Evolutionary conservation across 35 echinoderm and acorn worm genomes (phyloP), one percentile per base, ranked within the genome.

Genomic region (Diadema setosum): DNA sequence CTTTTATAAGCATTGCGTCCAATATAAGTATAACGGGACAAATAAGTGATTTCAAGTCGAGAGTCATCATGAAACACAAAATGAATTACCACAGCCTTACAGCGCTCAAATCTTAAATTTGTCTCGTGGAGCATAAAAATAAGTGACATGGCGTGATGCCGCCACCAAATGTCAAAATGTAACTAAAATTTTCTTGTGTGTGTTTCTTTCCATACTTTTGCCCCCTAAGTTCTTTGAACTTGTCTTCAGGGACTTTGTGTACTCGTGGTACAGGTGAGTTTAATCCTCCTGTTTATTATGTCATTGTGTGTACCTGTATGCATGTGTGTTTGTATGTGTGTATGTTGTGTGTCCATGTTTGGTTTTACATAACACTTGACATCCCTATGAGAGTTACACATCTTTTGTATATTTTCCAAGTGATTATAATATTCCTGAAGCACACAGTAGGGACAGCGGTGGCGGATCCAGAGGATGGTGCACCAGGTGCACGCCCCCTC

Each of bases 231-330:
- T 98, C 2, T 91, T 98, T 42, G 95, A 98, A 42, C 73, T 94
- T 25, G 89, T 98, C 12, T 83, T 98, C 46, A 91, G 78, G 83
- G 91, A 98, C 25, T 98, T 89, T 94, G 92, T 98, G 15, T 98
- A 98, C 82, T 70, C 85, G 3, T 98, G 95, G 95, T 98, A 98
- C 82, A 94, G 85, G 95, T 98, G 87, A 98, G 92, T 91, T 11
- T 34, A 32, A 20, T 56, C 3, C 36, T 15, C 69, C 36, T 24
- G 5, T 70, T 6, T 6, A 70, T n/a, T 84, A 7, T 84, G 5
- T 75, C 6, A 34, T 42, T 35, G 76, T 17, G 30, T 18, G 58
- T 35, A 81, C 12, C 25, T 21, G 17, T 29, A 87, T 6, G 27
- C 32, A 9, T 24, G 18, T 24, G 6, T 82, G 40, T 42, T 45